Evolutionary conservation across 2,113 vertebrate genomes (phyloP), one percentile per base, ranked within the genome.

Genomic region (Perca flavescens): DNA sequence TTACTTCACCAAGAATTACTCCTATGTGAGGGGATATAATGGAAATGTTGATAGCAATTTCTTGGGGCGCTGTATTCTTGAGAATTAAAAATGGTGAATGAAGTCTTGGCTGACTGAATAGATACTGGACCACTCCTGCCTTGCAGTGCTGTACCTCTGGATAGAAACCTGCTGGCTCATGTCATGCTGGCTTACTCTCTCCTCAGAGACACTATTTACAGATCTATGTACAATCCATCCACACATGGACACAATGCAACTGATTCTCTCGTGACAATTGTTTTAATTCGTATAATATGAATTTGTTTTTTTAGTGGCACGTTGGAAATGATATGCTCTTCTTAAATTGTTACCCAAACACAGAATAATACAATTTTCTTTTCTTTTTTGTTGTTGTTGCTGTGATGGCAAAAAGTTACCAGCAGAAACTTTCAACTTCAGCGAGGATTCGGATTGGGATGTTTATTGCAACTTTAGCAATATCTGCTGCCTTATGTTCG

Each of bases 51-150:
- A 50, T n/a, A 22, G 22, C 28, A 36, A 58, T 65, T 63, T 66
- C 13, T 68, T 62, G 15, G 11, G 34, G n/a, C 0, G 5, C 16
- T 21, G 22, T 36, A n/a, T 74, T 69, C 36, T 66, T 47, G 36
- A 61, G 12, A 77, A 17, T 52, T 14, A 71, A 74, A 49, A 77
- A 40, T 56, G 16, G 72, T 58, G 46, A 46, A 79, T 73, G 52
- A 64, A 73, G 50, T n/a, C 16, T 28, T 43, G 14, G 12, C 64
- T 52, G 53, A 8, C 46, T 70, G 57, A 63, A n/a, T n/a, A 57
- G 12, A 81, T 49, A 36, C 22, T 47, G 22, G 34, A 54, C 7
- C 58, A 50, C 6, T 60, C 22, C 12, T 61, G 58, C 47, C 22
- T 61, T 67, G 50, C 46, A 49, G 22, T 54, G 15, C 7, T 54